Conservation (phyloP, 1,140 invertebrate genomes). For the Scylla paramamosain region DNA sequence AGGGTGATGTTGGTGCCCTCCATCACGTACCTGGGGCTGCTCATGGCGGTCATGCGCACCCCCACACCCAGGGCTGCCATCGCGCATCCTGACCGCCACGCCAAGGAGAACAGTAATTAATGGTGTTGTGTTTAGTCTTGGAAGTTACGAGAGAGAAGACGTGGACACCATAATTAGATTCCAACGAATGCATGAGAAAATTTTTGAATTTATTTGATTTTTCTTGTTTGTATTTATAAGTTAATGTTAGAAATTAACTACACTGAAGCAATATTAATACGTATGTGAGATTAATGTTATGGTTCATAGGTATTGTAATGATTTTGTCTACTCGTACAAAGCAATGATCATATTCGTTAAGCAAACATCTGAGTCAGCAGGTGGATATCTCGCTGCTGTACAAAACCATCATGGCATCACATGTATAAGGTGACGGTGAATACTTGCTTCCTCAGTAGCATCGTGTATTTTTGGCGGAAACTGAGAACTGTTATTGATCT, state of each 20-base stretch:
- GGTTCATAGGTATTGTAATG: too few species aligned
- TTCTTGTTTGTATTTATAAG: neutral
- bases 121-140: neutral
- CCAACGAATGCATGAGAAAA: neutral
- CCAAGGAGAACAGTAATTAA: neutral
- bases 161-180: neutral
- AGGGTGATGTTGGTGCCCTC: slow-evolving; percentile 62
- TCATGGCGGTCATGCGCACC: slow-evolving; percentile 49
- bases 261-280: neutral
- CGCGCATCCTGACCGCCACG: neutral
- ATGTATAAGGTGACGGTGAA: too few species aligned
- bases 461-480: too few species aligned
- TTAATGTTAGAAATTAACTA: neutral
- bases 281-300: too few species aligned
- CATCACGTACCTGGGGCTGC: slow-evolving; percentile 49
- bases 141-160: neutral
- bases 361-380: too few species aligned
- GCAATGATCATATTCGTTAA: too few species aligned
- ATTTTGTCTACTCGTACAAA: too few species aligned
- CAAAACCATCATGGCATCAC: too few species aligned
- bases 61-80: neutral
- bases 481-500: too few species aligned
- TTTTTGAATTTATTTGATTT: neutral
- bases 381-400: too few species aligned
- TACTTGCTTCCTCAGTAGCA: too few species aligned